phyloP scores from a whole-genome alignment of 2,888 invertebrate species.

The Microchrysa polita region DNA sequence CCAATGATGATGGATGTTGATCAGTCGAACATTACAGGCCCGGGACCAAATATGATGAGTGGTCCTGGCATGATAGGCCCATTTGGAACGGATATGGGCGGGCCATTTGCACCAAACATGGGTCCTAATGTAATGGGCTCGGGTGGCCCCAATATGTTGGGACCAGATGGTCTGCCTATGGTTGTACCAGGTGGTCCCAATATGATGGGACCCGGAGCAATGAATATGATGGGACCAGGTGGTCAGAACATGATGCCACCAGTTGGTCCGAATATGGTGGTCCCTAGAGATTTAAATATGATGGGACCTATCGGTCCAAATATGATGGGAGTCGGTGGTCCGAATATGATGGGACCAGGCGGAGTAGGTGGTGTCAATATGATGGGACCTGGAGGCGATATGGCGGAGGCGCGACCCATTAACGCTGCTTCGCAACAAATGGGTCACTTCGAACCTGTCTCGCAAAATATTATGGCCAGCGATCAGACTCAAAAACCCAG shows the following conservation, averaged over 20 bases:
- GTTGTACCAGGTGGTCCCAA: slow-evolving; percentile 7
- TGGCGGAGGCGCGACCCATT: neutral
- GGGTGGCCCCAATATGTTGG: slow-evolving; percentile 5
- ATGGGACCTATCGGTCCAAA: neutral
- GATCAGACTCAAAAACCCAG: neutral
- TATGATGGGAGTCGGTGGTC: slow-evolving; percentile 2
- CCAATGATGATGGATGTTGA: slow-evolving; percentile 58
- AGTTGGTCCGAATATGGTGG: neutral
- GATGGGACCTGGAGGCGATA: neutral
- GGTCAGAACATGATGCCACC: slow-evolving; percentile 19
- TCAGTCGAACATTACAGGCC: neutral
- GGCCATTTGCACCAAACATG: neutral
- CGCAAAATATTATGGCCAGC: neutral
- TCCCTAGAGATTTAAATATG: neutral
- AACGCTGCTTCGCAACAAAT: neutral
- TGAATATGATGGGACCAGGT: slow-evolving; percentile 3
- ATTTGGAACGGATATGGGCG: slow-evolving; percentile 2
- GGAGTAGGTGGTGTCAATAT: neutral
- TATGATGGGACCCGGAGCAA: neutral
- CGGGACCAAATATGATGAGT: neutral
- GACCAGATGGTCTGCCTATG: neutral
- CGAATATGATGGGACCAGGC: neutral
- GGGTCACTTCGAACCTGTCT: neutral
- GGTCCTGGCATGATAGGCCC: neutral
- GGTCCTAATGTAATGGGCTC: slow-evolving; percentile 12